Evolutionary conservation across 2,797 vertebrate genomes (phyloP).

Genomic region (Petrocephalus sullivani): DNA sequence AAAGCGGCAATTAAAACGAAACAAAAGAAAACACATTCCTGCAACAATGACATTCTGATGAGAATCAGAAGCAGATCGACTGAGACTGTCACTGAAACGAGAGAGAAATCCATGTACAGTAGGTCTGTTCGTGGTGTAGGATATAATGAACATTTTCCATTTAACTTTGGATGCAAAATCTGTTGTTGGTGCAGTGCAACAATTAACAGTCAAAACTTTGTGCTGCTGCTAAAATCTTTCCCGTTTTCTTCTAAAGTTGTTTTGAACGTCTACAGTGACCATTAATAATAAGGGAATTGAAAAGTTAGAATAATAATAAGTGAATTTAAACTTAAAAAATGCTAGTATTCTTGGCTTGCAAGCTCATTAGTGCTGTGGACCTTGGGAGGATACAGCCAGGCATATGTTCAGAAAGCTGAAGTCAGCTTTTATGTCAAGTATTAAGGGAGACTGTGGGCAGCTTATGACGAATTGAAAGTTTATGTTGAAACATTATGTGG

Average conservation of each 20-base stretch:
- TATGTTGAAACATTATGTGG: neutral
- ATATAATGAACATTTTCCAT: neutral
- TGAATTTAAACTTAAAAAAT: neutral
- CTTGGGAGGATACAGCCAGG: neutral
- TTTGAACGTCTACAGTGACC: neutral
- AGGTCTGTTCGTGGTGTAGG: neutral
- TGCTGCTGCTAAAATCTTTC: neutral
- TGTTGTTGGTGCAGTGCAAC: neutral
- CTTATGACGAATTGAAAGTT: neutral
- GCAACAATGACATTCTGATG: neutral
- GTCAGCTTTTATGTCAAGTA: slow-evolving; percentile 12
- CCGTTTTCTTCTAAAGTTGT: neutral
- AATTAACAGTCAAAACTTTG: neutral
- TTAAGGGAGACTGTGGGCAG: neutral
- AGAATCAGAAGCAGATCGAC: neutral
- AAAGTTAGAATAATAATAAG: neutral
- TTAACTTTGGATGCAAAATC: neutral
- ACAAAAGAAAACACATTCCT: neutral
- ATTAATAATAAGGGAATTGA: neutral
- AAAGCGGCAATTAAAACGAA: neutral
- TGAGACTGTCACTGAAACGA: neutral
- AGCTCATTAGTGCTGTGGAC: neutral
- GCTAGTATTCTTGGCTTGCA: neutral
- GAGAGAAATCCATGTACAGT: neutral
- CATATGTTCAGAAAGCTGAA: neutral